Conservation (phyloP, 2,888 invertebrate genomes). For the Willowsia nigromaculata region DNA sequence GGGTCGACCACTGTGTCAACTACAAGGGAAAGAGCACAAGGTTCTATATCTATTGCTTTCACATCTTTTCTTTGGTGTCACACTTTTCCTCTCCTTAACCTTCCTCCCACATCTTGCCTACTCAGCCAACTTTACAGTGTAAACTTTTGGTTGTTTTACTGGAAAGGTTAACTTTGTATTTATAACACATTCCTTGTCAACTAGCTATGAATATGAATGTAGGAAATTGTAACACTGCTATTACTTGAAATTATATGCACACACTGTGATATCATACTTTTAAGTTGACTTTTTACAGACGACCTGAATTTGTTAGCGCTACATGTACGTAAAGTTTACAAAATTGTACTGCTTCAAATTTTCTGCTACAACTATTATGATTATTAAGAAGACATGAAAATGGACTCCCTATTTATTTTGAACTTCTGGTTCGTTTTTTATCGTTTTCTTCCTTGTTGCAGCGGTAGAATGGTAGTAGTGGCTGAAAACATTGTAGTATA, state of each 20-base stretch:
- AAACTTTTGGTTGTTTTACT: slow-evolving; percentile 15
- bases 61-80: neutral
- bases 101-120: neutral
- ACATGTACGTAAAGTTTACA: neutral
- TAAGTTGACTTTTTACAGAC: neutral
- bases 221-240: slow-evolving; percentile 2
- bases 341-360: neutral
- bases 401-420: neutral
- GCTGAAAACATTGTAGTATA: neutral
- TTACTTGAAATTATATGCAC: neutral
- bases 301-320: neutral
- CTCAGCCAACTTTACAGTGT: neutral
- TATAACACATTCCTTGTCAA: neutral
- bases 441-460: neutral
- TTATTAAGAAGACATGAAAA: neutral
- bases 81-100: neutral
- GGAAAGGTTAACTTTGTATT: slow-evolving; percentile 48
- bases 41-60: neutral
- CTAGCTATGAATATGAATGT: slow-evolving; percentile 36
- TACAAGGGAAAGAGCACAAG: neutral
- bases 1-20: slow-evolving; percentile 4
- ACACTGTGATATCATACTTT: no score
- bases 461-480: neutral
- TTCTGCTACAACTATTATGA: neutral
- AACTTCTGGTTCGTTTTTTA: slow-evolving; percentile 25